These are phyloP conservation scores for cattle (Bos taurus) DNA, from an alignment of 2,113 vertebrate genomes.

Conservation along the genomic window ARS-UCD2.0 NC_037357.1:88502001-88502500, in stretches of 20 bases:
- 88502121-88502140: not conserved
- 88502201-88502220: not conserved
- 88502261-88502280: not conserved
- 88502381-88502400: conserved; percentile 4
- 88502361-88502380: not conserved
- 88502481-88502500: not conserved
- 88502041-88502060: not conserved
- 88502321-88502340: not conserved
- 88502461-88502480: conserved; percentile 11
- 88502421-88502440: not conserved
- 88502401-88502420: not conserved
- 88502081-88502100: not conserved
- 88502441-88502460: conserved; percentile 27
- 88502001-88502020: not conserved
- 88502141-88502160: not conserved
- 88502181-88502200: conserved; percentile 12
- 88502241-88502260: conserved; percentile 10
- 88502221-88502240: not conserved
- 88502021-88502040: not conserved
- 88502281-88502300: not conserved
- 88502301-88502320: not conserved
- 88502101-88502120: not conserved
- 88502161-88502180: conserved; percentile 16
- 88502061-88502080: conserved; percentile 2
- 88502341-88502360: not conserved